Conservation (phyloP, 2,888 invertebrate species). For the Calameuta pallipes region DNA sequence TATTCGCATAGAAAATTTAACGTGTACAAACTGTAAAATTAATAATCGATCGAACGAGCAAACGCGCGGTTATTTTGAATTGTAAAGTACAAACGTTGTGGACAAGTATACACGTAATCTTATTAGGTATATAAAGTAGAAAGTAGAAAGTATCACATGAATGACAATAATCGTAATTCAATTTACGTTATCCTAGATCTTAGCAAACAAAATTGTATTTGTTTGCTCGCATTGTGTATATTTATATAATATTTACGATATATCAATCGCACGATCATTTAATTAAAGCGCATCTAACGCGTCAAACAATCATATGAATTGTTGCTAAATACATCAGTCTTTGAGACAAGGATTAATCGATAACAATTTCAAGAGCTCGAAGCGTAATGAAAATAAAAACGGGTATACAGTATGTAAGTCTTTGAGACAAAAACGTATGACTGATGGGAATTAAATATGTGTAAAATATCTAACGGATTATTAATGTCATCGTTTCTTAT, state of each 20-base stretch:
- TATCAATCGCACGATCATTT: conserved; percentile 31
- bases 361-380: neutral
- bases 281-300: conserved; percentile 24
- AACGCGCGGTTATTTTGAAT: neutral
- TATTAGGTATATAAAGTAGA: conserved; percentile 58
- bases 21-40: neutral
- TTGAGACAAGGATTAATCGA: conserved; percentile 33
- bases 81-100: conserved; percentile 42
- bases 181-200: neutral
- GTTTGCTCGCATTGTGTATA: neutral
- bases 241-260: conserved; percentile 18
- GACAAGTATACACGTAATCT: conserved; percentile 39
- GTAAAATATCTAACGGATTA: neutral
- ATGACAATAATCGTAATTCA: conserved; percentile 51
- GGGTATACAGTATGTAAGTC: neutral
- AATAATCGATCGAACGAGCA: neutral
- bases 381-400: neutral
- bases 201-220: neutral
- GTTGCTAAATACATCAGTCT: conserved; percentile 53
- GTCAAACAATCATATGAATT: conserved; percentile 21
- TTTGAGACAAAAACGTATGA: neutral
- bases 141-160: conserved; percentile 63
- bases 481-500: neutral
- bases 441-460: neutral
- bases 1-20: neutral